Base-by-base conservation (phyloP, 2,888 invertebrate genomes). In the Polydrusus pterygomalis region DNA sequence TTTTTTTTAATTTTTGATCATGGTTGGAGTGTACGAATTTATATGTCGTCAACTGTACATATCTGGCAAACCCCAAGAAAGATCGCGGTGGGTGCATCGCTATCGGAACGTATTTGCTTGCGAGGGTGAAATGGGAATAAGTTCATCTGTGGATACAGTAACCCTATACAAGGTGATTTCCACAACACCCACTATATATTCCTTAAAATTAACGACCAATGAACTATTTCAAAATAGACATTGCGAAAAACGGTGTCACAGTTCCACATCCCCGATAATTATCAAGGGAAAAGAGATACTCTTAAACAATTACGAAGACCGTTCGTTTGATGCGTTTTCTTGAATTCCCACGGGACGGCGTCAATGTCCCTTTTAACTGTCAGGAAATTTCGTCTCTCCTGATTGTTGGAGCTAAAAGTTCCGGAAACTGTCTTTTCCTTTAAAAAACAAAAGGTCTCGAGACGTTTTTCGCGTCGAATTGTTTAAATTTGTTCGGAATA, bases 351-450 rank as follows among this genome's bases (percentile, higher is more conserved):
- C 17, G 62, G 68, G 76, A 72, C 0, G 17, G 30, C 71, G 75
- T 71, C 75, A 75, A 71, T 75, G 71, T 71, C 67, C 75, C 68
- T 71, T 75, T 75, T 75, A 71, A 62, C 43, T 75, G 71, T 75
- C 75, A 70, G 43, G 71, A 75, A 75, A 71, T 75, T 75, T 65
- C 38, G 65, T 56, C 70, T 70, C 34, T 38, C 58, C 65, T 43
- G 67, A 75, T 75, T 75, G 75, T 75, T 67, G 62, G 47, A 49
- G 15, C 63, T 47, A 17, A 54, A 49, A 60, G 34, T 70, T 70
- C 25, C 67, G 34, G 18, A 20, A 47, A 71, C 34, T 60, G 62
- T 75, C 54, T 65, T 75, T 70, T 58, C 54, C 56, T 75, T 75
- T 71, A 71, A 65, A 71, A 51, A 20, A 9, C 9, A 43, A 30